Conservation (phyloP, 2,888 invertebrate species). For the Neoaliturus tenellus region DNA sequence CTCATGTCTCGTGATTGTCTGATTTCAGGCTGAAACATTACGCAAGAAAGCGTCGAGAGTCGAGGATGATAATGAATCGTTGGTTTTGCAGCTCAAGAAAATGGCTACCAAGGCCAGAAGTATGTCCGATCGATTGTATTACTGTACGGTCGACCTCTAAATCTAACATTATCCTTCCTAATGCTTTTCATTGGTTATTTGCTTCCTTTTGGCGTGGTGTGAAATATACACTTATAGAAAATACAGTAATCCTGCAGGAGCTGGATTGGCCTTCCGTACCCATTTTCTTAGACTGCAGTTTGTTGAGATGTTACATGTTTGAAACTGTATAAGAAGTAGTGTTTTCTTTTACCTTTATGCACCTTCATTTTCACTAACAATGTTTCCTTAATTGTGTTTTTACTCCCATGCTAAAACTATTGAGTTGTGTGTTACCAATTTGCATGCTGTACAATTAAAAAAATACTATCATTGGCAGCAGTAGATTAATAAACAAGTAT, state of each 20-base stretch:
- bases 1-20: slow-evolving; percentile 60
- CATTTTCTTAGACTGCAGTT: slow-evolving; percentile 60
- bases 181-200: slow-evolving; percentile 65
- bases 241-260: slow-evolving; percentile 28
- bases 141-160: slow-evolving; percentile 13
- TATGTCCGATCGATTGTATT: slow-evolving; percentile 72
- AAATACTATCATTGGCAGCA: too few relatives aligned
- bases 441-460: too few relatives aligned
- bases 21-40: slow-evolving; percentile 87
- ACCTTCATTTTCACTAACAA: not conserved
- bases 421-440: not conserved
- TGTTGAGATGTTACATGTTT: not conserved
- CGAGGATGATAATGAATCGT: slow-evolving; percentile 98
- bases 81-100: slow-evolving; percentile 97
- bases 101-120: slow-evolving; percentile 92
- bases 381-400: not conserved
- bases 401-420: not conserved
- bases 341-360: not conserved
- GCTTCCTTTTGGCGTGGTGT: slow-evolving; percentile 70
- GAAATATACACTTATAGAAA: slow-evolving; percentile 71
- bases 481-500: too few relatives aligned
- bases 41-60: slow-evolving; percentile 93
- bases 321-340: not conserved
- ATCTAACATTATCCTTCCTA: slow-evolving; percentile 56
- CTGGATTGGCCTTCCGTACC: slow-evolving; percentile 57